A percentile compares a stretch with the other conserved stretches of the same genome.
Conservation (phyloP, 2,797 vertebrate genomes). For the Petrocephalus schoutedeni region DNA sequence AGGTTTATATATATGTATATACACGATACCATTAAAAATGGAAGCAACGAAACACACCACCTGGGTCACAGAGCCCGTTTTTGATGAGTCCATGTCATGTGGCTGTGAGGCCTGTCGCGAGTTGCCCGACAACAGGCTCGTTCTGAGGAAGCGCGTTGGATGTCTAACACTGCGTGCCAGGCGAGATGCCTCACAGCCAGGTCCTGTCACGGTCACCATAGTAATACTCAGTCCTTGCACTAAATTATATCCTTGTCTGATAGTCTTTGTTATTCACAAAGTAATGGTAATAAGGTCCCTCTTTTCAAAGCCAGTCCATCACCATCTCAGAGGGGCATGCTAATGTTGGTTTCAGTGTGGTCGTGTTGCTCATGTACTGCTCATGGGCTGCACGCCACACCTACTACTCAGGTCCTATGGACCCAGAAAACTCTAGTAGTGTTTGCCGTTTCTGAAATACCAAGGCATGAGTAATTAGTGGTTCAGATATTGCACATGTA, state of each 20-base stretch:
- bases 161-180: not conserved
- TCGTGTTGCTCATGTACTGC: not conserved
- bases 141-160: not conserved
- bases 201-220: not conserved
- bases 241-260: not conserved
- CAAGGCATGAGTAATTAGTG: constrained; percentile 45
- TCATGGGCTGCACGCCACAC: not conserved
- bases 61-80: not conserved
- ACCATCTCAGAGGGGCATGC: not conserved
- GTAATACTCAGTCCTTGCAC: not conserved
- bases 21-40: not conserved
- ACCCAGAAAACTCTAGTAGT: not conserved
- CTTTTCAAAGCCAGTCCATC: not conserved
- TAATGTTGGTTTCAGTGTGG: not conserved
- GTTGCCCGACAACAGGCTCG: not conserved
- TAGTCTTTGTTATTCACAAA: not conserved
- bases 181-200: not conserved
- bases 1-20: constrained; percentile 5
- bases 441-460: constrained; percentile 33
- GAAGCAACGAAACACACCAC: not conserved
- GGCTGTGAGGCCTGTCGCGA: not conserved
- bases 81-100: not conserved
- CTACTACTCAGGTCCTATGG: not conserved
- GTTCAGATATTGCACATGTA: constrained; percentile 50
- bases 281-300: not conserved